Percentiles rank a stretch among this genome's conserved stretches.
phyloP scores from a whole-genome alignment of 2,888 invertebrate genomes.

The Microplitis deprimator region DNA sequence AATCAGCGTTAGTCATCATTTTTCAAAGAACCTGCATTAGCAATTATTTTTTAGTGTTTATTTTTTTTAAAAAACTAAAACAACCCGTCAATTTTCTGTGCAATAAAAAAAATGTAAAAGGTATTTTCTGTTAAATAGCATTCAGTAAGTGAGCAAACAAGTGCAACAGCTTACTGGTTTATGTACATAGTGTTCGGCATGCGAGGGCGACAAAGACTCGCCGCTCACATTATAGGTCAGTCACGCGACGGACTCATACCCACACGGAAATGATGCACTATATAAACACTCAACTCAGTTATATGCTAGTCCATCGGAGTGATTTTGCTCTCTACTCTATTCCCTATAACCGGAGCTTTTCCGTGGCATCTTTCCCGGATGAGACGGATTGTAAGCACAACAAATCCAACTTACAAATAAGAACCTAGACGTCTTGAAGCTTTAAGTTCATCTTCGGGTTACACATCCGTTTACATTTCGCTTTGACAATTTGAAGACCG shows the following conservation, averaged over 20 bases:
- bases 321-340: background rate
- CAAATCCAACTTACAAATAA: background rate
- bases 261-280: constrained; percentile 14
- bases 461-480: background rate
- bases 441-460: background rate
- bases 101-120: too few relatives aligned
- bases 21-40: background rate
- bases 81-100: too few relatives aligned
- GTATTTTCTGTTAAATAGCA: too few relatives aligned
- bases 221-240: constrained; percentile 9
- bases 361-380: background rate
- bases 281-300: background rate
- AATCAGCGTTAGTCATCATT: background rate
- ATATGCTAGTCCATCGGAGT: background rate
- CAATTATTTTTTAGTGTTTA: too few relatives aligned
- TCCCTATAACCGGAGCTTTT: background rate
- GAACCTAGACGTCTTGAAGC: background rate
- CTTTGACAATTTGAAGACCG: too few relatives aligned
- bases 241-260: constrained; percentile 7
- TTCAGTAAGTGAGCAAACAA: constrained; percentile 4
- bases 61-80: too few relatives aligned
- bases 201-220: background rate
- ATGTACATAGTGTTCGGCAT: background rate
- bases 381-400: background rate
- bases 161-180: background rate